phyloP scores from a whole-genome alignment of 1,140 invertebrate genomes.

The Prorops nasuta region DNA sequence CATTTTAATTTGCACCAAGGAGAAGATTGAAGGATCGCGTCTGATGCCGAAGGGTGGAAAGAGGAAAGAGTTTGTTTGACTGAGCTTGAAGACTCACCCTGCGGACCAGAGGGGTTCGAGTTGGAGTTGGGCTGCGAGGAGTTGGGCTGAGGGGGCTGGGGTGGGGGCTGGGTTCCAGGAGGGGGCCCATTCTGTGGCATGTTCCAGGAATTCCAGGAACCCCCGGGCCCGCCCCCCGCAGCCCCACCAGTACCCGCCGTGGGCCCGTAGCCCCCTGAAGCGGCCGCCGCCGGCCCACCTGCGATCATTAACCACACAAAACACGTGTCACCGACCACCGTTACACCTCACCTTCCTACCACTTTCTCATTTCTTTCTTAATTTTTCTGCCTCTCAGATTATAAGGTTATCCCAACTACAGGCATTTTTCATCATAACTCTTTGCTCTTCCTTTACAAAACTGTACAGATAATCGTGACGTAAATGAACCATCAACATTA shows the following conservation, averaged over 20 bases:
- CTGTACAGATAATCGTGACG: too few species aligned
- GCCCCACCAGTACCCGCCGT: slow-evolving; percentile 56
- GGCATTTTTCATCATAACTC: too few species aligned
- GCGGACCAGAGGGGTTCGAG: slow-evolving; percentile 58
- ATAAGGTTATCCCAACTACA: too few species aligned
- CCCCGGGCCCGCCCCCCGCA: slow-evolving; percentile 59
- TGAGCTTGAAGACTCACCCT: slow-evolving; percentile 56
- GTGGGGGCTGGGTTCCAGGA: slow-evolving; percentile 54
- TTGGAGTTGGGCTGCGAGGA: slow-evolving; percentile 58
- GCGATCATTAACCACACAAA: slow-evolving; percentile 56
- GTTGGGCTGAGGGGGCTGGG: slow-evolving; percentile 57
- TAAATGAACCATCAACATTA: too few species aligned
- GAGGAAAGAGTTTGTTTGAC: slow-evolving; percentile 38
- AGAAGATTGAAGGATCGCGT: too few species aligned
- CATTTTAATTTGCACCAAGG: too few species aligned
- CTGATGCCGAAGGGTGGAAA: slow-evolving; percentile 36
- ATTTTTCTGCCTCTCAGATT: not conserved
- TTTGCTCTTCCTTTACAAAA: too few species aligned
- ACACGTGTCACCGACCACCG: slow-evolving; percentile 49
- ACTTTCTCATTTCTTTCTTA: slow-evolving; percentile 14
- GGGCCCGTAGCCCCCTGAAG: slow-evolving; percentile 56
- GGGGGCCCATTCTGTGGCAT: slow-evolving; percentile 61
- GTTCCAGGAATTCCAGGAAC: slow-evolving; percentile 62
- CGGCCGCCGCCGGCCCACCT: slow-evolving; percentile 56
- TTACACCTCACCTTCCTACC: slow-evolving; percentile 34